Conservation (phyloP, 1,140 invertebrate genomes). For the Trichonephila inaurata region DNA sequence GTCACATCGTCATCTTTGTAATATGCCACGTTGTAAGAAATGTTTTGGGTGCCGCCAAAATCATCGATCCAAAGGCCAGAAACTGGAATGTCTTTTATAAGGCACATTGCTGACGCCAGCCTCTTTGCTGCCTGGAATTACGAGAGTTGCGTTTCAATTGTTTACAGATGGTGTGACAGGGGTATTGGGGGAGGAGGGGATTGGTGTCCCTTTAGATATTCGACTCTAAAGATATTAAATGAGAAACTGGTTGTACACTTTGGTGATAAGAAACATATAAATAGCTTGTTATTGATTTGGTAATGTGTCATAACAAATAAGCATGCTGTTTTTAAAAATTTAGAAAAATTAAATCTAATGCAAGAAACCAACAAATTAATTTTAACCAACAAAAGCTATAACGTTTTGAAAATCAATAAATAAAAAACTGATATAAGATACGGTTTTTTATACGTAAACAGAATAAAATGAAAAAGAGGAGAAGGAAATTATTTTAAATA, state of each 20-base stretch:
- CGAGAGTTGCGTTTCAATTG: background rate
- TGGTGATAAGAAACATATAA: too few species aligned
- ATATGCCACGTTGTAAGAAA: slow-evolving; percentile 42
- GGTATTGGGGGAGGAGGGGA: background rate
- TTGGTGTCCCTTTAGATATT: background rate
- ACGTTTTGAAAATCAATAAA: too few species aligned
- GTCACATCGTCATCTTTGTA: slow-evolving; percentile 33
- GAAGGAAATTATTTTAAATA: too few species aligned
- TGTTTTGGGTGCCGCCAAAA: slow-evolving; percentile 34
- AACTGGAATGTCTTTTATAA: slow-evolving; percentile 38
- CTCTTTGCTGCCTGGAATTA: background rate
- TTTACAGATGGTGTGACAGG: background rate
- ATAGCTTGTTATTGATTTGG: too few species aligned
- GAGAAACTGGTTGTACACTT: background rate
- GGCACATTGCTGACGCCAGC: slow-evolving; percentile 22
- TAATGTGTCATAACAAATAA: too few species aligned
- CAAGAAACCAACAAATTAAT: too few species aligned
- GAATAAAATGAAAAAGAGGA: too few species aligned
- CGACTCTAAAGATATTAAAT: background rate
- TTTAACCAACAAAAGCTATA: too few species aligned
- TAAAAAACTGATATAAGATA: too few species aligned
- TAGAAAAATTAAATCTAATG: too few species aligned
- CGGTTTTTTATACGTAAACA: too few species aligned
- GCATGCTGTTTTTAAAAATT: too few species aligned
- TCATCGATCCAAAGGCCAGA: slow-evolving; percentile 22